These are phyloP conservation scores for Phyllostomus hastatus DNA, from an alignment of 2,113 vertebrate species.

Conservation along the genomic window DNA sequence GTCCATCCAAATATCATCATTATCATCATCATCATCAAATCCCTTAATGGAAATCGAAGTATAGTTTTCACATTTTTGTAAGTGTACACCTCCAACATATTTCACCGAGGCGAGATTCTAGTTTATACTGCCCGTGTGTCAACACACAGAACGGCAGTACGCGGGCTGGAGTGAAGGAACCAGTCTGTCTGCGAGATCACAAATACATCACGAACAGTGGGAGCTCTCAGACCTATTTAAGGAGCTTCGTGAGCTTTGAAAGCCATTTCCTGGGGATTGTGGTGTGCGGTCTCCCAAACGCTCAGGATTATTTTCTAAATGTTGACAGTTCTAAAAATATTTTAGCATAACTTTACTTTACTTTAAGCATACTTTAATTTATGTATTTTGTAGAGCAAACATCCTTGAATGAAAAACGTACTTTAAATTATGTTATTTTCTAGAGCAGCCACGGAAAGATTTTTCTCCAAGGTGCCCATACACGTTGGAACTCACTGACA, in stretches of 20 bases:
- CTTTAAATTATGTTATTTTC: not conserved
- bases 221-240: conserved; percentile 67
- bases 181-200: conserved; percentile 57
- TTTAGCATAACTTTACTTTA: not conserved
- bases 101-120: not conserved
- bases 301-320: conserved; percentile 51
- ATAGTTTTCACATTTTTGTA: conserved; percentile 39
- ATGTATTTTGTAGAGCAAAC: not conserved
- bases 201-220: conserved; percentile 63
- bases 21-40: not conserved
- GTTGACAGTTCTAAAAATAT: conserved; percentile 56
- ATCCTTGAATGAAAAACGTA: not conserved
- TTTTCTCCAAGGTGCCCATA: not conserved
- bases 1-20: not conserved
- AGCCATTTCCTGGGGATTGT: conserved; percentile 50
- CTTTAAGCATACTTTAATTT: not conserved
- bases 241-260: conserved; percentile 67
- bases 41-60: conserved; percentile 37
- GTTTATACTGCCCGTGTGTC: conserved; percentile 30
- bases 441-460: not conserved
- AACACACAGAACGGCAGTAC: conserved; percentile 57
- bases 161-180: not conserved
- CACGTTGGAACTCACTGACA: not conserved
- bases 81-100: not conserved
- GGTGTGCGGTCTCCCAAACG: conserved; percentile 36